Evolutionary conservation across 2,113 vertebrate species (phyloP), one percentile per base, ranked within the genome.

Genomic region (Periophthalmodon schlosseri): DNA sequence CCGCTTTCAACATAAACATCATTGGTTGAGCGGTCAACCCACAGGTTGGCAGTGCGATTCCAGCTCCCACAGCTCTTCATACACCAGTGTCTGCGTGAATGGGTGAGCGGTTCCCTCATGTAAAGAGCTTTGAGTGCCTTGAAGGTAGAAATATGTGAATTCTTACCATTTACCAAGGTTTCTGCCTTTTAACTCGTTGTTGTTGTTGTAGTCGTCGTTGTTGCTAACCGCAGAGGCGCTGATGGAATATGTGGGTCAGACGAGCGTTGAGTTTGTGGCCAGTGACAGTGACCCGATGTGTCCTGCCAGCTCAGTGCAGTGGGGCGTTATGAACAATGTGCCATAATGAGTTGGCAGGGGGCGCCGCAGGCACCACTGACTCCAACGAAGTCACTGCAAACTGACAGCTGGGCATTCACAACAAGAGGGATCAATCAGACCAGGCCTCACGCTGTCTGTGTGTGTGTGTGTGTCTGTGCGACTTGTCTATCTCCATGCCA

Each of bases 271-370:
- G 15, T 50, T 54, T 47, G 47, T 46, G 12, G 57, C 46, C 47
- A 69, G 50, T 15, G 72, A 56, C 70, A 12, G 16, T 20, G 77
- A 46, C 46, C 36, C 70, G 67, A 50, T 70, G 75, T 65, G 23
- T 68, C 63, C 68, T 63, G 74, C 24, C 10, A 16, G 68, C 16
- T 57, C 57, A 34, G 73, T 75, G 76, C 81, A 81, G 71, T 36
- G n/a, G 34, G 76, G 72, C 69, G 24, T 76, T 66, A 20, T 61
- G 39, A 50, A 24, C 47, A 46, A 23, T 46, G 76, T 21, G 21
- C 54, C 50, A 73, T 72, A 78, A 75, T 64, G 65, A 68, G 61
- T 33, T 16, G 21, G 70, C 74, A 70, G 66, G 46, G 57, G 64
- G 28, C 66, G 24, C 73, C 36, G 73, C 68, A 76, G 60, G 56